Percentiles rank a stretch among this genome's conserved stretches.
phyloP scores from a whole-genome alignment of 1,140 invertebrate genomes.

The Lepidotrigona ventralis region DNA sequence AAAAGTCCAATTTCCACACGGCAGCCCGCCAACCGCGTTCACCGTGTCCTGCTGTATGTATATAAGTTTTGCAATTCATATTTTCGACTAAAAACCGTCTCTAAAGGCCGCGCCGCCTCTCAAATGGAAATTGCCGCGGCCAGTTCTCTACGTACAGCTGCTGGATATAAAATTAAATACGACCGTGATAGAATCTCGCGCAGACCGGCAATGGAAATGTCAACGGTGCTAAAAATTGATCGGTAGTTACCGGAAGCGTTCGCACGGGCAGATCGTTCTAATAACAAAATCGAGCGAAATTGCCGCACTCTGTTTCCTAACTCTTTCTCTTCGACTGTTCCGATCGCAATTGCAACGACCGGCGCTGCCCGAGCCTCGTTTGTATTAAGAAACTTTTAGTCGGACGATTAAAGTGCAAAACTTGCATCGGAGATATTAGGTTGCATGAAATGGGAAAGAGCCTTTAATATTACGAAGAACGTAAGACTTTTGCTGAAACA shows the following conservation, averaged over 20 bases:
- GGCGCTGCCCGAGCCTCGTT: no score
- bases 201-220: constrained; percentile 10
- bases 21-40: background rate
- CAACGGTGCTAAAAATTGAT: constrained; percentile 1
- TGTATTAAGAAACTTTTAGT: no score
- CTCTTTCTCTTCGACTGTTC: background rate
- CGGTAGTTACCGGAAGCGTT: background rate
- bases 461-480: no score
- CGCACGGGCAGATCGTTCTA: background rate
- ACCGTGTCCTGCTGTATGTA: background rate
- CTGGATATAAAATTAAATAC: constrained; percentile 45
- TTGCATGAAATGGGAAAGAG: no score
- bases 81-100: constrained; percentile 27
- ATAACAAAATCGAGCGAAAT: background rate
- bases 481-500: no score
- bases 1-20: constrained; percentile 34
- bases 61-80: constrained; percentile 47
- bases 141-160: constrained; percentile 15
- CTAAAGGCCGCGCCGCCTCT: constrained; percentile 18
- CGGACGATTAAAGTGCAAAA: no score
- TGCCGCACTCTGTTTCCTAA: background rate
- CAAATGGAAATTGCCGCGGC: constrained; percentile 36
- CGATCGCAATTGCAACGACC: no score
- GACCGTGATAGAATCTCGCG: constrained; percentile 10
- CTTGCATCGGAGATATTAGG: no score